Evolutionary conservation across 2,113 vertebrate species (phyloP), one percentile per base, ranked within the genome.

Genomic region (Sylvia atricapilla): DNA sequence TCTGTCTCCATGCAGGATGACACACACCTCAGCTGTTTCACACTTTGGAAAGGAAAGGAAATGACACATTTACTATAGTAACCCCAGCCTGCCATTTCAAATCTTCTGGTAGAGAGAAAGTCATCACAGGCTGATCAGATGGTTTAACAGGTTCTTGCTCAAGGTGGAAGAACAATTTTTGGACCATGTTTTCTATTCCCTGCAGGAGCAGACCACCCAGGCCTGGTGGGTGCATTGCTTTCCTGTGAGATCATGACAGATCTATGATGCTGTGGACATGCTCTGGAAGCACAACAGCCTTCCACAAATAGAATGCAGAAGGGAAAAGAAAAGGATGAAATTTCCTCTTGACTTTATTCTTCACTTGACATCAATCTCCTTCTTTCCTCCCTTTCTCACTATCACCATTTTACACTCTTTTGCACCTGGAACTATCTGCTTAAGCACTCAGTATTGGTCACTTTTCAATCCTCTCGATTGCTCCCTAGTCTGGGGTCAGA

Each of bases 401-500:
- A 7, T 49, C 44, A 60, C 31, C 39, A 30, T 74, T 84, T 84
- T 55, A 56, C 25, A 55, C 6, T 33, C 24, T 50, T 72, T 84
- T 53, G 68, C 22, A 60, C 15, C 7, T 30, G 20, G n/a, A 79
- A 35, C 15, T 55, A 44, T 14, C 44, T 75, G 30, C n/a, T 62
- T 52, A 75, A 90, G 8, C 14, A 52, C 2, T 4, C 11, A 55
- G 22, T 56, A 53, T 63, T 16, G n/a, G n/a, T 67, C 74, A 97
- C 95, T 90, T 96, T 98, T 97, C 97, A 28, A 96, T 97, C 94
- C 92, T 97, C 86, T 98, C 94, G 2, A 66, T 86, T 16, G 86
- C 97, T 90, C 98, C 98, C 97, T 98, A 98, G 41, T 97, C 95
- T 25, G 95, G 97, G 22, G 74, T 96, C 13, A 98, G 84, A 72